These are phyloP conservation scores for Cheilosia impressa DNA, from an alignment of 2,888 invertebrate species.

Conservation along the genomic window DNA sequence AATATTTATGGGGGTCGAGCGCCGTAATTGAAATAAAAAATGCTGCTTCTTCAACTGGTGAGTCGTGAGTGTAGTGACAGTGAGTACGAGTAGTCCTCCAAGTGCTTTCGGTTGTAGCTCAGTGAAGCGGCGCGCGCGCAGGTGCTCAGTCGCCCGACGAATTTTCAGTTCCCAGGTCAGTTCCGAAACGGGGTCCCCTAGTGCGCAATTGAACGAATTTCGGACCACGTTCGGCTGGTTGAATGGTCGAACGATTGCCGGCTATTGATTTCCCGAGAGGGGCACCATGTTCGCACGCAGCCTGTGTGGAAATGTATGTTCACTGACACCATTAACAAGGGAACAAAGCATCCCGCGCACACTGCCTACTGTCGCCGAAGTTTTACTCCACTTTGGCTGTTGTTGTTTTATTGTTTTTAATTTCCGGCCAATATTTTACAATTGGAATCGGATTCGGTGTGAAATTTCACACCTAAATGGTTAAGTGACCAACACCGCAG, in stretches of 20 bases:
- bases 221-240: constrained; percentile 23
- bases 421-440: constrained; percentile 71
- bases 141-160: constrained; percentile 66
- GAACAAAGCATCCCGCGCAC: constrained; percentile 62
- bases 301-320: constrained; percentile 57
- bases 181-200: constrained; percentile 63
- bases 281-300: background rate
- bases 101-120: constrained; percentile 41
- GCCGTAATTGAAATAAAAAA: constrained; percentile 63
- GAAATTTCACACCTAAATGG: constrained; percentile 83
- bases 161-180: constrained; percentile 67
- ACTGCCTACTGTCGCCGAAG: constrained; percentile 31
- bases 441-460: constrained; percentile 79
- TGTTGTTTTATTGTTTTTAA: constrained; percentile 68
- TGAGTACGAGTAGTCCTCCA: constrained; percentile 24
- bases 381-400: constrained; percentile 32
- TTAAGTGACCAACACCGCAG: constrained; percentile 78
- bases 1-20: constrained; percentile 70
- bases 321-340: constrained; percentile 70
- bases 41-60: background rate
- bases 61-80: too few species aligned
- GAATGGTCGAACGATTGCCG: constrained; percentile 64
- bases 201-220: constrained; percentile 66
- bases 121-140: constrained; percentile 67
- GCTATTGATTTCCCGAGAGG: constrained; percentile 62